A percentile compares a stretch with the other conserved stretches of the same genome.
These are phyloP conservation scores for Schizaphis graminum DNA, from an alignment of 2,888 invertebrate genomes.

Conservation along the genomic window DNA sequence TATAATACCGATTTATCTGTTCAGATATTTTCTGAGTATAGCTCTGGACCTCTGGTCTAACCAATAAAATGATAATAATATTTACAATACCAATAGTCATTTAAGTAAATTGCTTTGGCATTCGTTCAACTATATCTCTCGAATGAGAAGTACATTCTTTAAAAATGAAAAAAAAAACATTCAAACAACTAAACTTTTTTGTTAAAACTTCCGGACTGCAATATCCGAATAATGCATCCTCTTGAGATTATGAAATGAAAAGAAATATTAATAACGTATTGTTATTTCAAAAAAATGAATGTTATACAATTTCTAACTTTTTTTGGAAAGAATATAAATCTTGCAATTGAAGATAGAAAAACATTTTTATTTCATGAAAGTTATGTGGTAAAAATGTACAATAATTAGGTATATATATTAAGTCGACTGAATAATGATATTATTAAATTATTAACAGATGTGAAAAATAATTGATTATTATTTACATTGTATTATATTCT, in stretches of 20 bases:
- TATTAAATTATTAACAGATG: neutral
- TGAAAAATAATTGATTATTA: neutral
- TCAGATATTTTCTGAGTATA: neutral
- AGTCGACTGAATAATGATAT: neutral
- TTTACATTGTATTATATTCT: neutral
- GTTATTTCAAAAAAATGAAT: neutral
- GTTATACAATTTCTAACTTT: neutral
- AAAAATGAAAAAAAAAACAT: slow-evolving; percentile 5
- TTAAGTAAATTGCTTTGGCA: slow-evolving; percentile 44
- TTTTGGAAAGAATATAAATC: neutral
- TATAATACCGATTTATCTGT: slow-evolving; percentile 11
- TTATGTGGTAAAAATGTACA: neutral
- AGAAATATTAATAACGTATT: neutral
- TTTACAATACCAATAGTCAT: slow-evolving; percentile 15
- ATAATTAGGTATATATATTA: neutral
- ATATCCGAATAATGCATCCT: neutral
- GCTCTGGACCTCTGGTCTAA: slow-evolving; percentile 12
- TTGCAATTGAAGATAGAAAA: neutral
- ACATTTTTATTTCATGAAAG: neutral
- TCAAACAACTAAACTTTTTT: neutral
- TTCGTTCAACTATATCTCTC: slow-evolving; percentile 17
- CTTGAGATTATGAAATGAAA: neutral
- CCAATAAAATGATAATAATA: slow-evolving; percentile 8
- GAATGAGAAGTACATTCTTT: neutral
- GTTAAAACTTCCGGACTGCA: neutral